Evolutionary conservation across 2,888 invertebrate genomes (phyloP).

Genomic region (Blastobasis adustella): DNA sequence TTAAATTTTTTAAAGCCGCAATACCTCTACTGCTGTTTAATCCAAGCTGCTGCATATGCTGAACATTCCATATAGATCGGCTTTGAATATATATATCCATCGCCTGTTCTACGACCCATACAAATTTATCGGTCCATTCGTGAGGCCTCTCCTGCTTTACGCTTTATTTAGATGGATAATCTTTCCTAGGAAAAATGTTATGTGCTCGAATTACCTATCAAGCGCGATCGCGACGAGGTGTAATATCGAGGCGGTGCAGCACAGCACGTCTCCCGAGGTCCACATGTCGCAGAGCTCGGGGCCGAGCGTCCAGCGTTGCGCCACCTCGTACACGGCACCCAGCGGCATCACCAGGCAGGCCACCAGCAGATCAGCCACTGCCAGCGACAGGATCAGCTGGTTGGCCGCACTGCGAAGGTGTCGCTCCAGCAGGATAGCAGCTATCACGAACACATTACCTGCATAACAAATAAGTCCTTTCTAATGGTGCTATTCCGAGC

Average conservation of each 20-base stretch:
- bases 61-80: too few relatives aligned
- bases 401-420: slow-evolving; percentile 92
- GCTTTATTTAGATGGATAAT: too few relatives aligned
- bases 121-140: not conserved
- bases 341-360: slow-evolving; percentile 88
- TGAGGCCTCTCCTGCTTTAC: not conserved
- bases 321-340: slow-evolving; percentile 85
- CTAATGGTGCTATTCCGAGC: too few relatives aligned
- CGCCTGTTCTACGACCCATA: too few relatives aligned
- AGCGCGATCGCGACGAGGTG: slow-evolving; percentile 88
- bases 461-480: slow-evolving; percentile 19
- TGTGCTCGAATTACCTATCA: slow-evolving; percentile 77
- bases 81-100: too few relatives aligned
- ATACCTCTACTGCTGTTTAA: too few relatives aligned
- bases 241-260: slow-evolving; percentile 89
- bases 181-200: too few relatives aligned
- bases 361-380: slow-evolving; percentile 93
- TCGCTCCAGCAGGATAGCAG: slow-evolving; percentile 90
- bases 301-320: slow-evolving; percentile 88
- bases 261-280: slow-evolving; percentile 93
- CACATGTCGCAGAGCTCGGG: slow-evolving; percentile 94
- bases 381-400: slow-evolving; percentile 91
- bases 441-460: slow-evolving; percentile 97
- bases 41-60: too few relatives aligned
- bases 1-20: too few relatives aligned